These are phyloP conservation scores for Porphyrio hochstetteri DNA, from an alignment of 2,113 vertebrate species.

Conservation along the genomic window DNA sequence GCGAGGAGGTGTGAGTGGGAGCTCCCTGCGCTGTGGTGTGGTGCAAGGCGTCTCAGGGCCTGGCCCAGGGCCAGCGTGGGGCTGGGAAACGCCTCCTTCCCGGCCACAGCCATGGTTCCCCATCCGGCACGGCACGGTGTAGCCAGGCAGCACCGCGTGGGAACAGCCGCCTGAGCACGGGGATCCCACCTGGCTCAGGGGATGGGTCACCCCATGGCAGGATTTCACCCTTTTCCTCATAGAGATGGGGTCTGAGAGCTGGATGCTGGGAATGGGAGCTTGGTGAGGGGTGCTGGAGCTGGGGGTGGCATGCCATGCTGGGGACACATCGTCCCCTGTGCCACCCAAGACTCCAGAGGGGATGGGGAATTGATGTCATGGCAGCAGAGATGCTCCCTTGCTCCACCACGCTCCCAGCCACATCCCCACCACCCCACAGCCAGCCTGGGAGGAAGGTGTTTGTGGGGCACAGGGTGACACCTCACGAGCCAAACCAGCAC, in stretches of 20 bases:
- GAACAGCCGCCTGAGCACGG: not conserved
- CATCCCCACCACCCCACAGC: not conserved
- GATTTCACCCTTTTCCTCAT: accelerated
- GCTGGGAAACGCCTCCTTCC: slow-evolving; percentile 46
- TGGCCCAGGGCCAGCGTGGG: slow-evolving; percentile 59
- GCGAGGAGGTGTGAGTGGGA: slow-evolving; percentile 51
- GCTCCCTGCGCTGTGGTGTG: slow-evolving; percentile 31
- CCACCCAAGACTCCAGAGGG: not conserved
- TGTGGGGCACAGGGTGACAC: not conserved
- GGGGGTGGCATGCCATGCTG: accelerated
- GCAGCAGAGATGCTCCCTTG: not conserved
- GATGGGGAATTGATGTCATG: accelerated
- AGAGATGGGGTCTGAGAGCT: accelerated
- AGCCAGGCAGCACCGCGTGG: not conserved
- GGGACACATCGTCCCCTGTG: accelerated
- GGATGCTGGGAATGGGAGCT: accelerated
- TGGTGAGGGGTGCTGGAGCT: not conserved
- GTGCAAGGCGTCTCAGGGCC: slow-evolving; percentile 30
- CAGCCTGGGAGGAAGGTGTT: not conserved
- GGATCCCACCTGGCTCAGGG: accelerated
- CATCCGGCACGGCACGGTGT: not conserved
- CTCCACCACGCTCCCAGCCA: not conserved
- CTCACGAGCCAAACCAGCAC: not conserved
- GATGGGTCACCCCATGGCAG: accelerated
- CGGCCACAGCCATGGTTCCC: not conserved